Evolutionary conservation across 35 echinoderm and acorn worm species (phyloP).

Genomic region (Acanthaster planci): DNA sequence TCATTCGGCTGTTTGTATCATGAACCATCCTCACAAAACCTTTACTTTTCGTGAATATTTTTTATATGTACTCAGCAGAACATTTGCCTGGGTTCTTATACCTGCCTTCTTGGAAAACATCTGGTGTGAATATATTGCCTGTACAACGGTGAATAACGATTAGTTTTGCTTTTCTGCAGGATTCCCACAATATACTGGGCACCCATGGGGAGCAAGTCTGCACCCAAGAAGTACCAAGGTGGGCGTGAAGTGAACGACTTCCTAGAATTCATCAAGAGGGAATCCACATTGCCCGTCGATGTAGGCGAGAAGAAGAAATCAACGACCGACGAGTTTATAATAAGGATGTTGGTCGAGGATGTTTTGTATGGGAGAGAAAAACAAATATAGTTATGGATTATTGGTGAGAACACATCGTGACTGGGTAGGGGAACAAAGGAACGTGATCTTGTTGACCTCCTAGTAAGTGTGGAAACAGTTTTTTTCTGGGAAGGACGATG

Average conservation of each 20-base stretch:
- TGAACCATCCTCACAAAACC: too few species aligned
- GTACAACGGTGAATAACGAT: too few species aligned
- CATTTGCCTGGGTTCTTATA: too few species aligned
- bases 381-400: not conserved
- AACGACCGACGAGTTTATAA: constrained; percentile 25
- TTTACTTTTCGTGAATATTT: too few species aligned
- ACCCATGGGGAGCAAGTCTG: constrained; percentile 43
- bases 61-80: too few species aligned
- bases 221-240: constrained; percentile 90
- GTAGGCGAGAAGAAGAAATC: constrained; percentile 7
- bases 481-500: too few species aligned
- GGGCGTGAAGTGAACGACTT: constrained; percentile 91
- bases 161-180: constrained; percentile 38
- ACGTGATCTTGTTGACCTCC: too few species aligned
- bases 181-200: constrained; percentile 98
- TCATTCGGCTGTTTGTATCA: too few species aligned
- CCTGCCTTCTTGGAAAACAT: too few species aligned
- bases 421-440: too few species aligned
- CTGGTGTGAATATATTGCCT: too few species aligned
- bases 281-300: constrained; percentile 54
- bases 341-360: not conserved
- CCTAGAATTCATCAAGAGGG: constrained; percentile 80
- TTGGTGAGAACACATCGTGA: not conserved
- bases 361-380: not conserved
- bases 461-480: too few species aligned